phyloP scores from a whole-genome alignment of 2,113 vertebrate species.

The Sialia sialis region DNA sequence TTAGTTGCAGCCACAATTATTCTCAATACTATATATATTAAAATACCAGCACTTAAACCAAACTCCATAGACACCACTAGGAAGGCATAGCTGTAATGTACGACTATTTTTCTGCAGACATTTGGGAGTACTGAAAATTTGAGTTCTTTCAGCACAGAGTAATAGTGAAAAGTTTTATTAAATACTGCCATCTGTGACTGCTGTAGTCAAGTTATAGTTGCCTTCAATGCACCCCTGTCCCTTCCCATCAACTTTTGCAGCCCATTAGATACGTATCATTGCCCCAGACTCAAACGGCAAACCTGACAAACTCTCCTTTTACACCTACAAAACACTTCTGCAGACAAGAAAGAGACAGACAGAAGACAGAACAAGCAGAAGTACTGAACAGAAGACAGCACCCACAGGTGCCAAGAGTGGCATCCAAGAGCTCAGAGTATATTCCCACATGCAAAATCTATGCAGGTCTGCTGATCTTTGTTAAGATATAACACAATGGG shows the following conservation, averaged over 20 bases:
- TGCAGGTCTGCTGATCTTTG: background rate
- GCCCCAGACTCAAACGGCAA: background rate
- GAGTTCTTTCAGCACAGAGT: background rate
- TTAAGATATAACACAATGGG: background rate
- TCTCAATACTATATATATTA: background rate
- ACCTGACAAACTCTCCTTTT: background rate
- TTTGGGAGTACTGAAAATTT: background rate
- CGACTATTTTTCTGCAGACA: background rate
- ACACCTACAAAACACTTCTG: background rate
- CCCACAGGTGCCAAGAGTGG: background rate
- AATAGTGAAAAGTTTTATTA: background rate
- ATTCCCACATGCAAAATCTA: background rate
- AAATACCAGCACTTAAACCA: background rate
- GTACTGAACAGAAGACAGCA: background rate
- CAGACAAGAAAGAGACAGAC: background rate
- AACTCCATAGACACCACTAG: background rate
- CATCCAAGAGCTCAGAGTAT: background rate
- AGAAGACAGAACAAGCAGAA: background rate
- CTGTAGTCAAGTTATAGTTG: background rate
- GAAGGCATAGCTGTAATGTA: background rate
- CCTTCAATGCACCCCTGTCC: background rate
- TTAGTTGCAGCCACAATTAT: background rate
- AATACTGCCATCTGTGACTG: background rate
- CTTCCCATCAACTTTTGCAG: background rate
- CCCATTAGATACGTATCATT: background rate